Percentiles rank a stretch among this genome's conserved stretches.
phyloP scores from a whole-genome alignment of 2,888 invertebrate genomes.

The Isoperla grammatica region DNA sequence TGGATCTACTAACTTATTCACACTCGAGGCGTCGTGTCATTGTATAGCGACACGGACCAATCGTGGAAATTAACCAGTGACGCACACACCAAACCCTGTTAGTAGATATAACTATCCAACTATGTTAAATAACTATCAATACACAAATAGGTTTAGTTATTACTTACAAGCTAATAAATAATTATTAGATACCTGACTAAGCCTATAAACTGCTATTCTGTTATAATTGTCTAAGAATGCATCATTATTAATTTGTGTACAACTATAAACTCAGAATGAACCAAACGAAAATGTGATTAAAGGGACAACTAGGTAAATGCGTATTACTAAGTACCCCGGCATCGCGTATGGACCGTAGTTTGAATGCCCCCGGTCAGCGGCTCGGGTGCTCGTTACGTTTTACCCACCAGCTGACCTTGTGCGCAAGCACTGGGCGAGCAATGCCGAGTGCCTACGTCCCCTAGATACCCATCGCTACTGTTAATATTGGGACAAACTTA shows the following conservation, averaged over 20 bases:
- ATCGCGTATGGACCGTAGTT: constrained; percentile 1
- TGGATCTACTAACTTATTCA: constrained; percentile 6
- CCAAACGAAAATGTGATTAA: too few species aligned
- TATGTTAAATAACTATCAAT: neutral
- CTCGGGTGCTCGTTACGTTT: too few species aligned
- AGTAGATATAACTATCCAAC: neutral
- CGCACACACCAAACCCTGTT: neutral
- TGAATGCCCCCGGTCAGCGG: too few species aligned
- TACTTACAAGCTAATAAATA: constrained; percentile 15
- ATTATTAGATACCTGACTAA: constrained; percentile 12
- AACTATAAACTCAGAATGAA: constrained; percentile 16
- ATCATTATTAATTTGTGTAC: constrained; percentile 26
- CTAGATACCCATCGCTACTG: too few species aligned
- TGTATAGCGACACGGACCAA: constrained; percentile 4
- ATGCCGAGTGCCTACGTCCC: too few species aligned
- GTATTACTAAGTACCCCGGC: too few species aligned
- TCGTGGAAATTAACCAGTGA: constrained; percentile 8
- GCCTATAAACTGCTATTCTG: constrained; percentile 16
- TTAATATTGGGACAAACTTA: too few species aligned
- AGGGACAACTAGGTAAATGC: too few species aligned
- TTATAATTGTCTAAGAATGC: constrained; percentile 21
- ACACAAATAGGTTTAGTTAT: neutral
- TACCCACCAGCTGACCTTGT: too few species aligned
- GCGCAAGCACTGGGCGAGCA: too few species aligned
- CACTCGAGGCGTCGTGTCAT: neutral